Percentiles rank a stretch among this genome's conserved stretches.
Evolutionary conservation across 2,888 invertebrate species (phyloP).

Genomic region (Drosophila colorata): DNA sequence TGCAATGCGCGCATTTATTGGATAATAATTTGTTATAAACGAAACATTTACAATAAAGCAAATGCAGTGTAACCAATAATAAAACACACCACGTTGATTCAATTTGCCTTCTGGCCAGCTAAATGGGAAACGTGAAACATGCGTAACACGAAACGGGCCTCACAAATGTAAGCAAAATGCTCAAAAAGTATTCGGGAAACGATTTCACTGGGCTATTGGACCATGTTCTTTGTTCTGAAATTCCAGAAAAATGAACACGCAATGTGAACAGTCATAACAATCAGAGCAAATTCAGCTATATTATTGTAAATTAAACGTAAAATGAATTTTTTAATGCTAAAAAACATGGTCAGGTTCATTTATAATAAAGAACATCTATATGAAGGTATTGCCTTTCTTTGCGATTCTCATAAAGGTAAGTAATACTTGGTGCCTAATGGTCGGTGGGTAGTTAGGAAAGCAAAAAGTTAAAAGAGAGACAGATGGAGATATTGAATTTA

Average conservation of each 20-base stretch:
- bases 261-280: not conserved
- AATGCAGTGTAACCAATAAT: conserved; percentile 41
- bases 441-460: no score
- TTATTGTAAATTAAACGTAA: no score
- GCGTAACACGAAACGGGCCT: conserved; percentile 38
- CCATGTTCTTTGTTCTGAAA: not conserved
- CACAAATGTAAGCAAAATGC: conserved; percentile 24
- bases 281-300: no score
- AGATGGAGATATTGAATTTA: no score
- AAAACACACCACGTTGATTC: conserved; percentile 3
- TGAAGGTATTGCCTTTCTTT: not conserved
- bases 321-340: no score
- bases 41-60: conserved; percentile 64
- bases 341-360: no score
- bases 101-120: not conserved
- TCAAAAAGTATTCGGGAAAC: not conserved
- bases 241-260: conserved; percentile 1
- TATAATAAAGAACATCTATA: no score
- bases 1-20: conserved; percentile 51
- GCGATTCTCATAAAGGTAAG: not conserved
- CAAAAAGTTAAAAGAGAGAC: no score
- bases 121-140: conserved; percentile 7
- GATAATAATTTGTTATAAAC: conserved; percentile 52
- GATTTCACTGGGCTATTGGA: not conserved
- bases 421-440: not conserved